A percentile compares a stretch with the other conserved stretches of the same genome.
Evolutionary conservation across 2,797 vertebrate species (phyloP).

Genomic region (Nasua narica): DNA sequence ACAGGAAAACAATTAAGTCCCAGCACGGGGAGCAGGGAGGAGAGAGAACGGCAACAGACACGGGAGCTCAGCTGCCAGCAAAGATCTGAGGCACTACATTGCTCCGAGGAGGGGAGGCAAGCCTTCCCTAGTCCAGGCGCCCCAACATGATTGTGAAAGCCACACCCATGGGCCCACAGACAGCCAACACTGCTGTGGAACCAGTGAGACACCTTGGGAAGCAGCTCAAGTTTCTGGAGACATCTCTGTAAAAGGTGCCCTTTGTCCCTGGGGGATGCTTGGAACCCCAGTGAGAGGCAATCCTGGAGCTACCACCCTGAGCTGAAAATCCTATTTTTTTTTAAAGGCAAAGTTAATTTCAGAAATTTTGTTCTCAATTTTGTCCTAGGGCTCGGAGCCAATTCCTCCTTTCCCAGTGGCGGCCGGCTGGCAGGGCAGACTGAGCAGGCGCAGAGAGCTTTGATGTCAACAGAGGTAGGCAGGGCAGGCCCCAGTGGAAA

Average conservation of each 20-base stretch:
- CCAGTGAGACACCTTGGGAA: constrained; percentile 60
- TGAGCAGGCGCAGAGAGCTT: constrained; percentile 50
- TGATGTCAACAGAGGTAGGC: constrained; percentile 71
- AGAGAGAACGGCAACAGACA: not conserved
- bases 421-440: not conserved
- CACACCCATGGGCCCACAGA: constrained; percentile 71
- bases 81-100: constrained; percentile 39
- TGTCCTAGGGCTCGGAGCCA: constrained; percentile 26
- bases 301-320: not conserved
- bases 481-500: constrained; percentile 62
- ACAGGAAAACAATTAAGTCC: constrained; percentile 40
- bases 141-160: constrained; percentile 69
- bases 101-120: constrained; percentile 32
- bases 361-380: not conserved
- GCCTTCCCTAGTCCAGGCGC: constrained; percentile 62
- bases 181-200: constrained; percentile 54
- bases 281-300: not conserved
- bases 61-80: constrained; percentile 39
- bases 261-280: not conserved
- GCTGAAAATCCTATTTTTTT: not conserved
- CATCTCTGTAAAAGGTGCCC: not conserved
- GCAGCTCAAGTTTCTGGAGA: constrained; percentile 47
- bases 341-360: constrained; percentile 41
- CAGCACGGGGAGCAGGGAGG: not conserved
- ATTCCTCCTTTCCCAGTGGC: not conserved